Conservation (phyloP, 2,113 vertebrate species). For the Chionis minor region DNA sequence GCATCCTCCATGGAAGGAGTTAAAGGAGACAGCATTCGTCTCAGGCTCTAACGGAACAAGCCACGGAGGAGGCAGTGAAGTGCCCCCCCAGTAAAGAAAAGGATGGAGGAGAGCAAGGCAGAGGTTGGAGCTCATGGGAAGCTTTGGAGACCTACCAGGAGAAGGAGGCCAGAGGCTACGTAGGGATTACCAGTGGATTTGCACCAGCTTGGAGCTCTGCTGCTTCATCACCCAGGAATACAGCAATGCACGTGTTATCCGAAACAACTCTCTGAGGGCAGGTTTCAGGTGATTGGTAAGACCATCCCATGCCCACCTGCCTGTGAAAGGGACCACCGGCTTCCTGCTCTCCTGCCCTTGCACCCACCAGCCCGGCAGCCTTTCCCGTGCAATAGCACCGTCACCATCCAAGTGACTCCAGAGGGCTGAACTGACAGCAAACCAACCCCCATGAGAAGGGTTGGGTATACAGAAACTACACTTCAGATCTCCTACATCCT, state of each 20-base stretch:
- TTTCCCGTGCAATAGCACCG: neutral
- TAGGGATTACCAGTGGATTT: neutral
- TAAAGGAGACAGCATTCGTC: neutral
- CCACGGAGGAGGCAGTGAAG: neutral
- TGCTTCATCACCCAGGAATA: neutral
- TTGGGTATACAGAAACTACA: neutral
- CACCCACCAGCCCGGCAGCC: conserved; percentile 3
- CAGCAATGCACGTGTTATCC: neutral
- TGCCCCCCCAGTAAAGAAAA: neutral
- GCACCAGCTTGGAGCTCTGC: neutral
- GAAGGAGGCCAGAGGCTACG: neutral
- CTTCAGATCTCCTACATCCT: neutral
- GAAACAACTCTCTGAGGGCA: neutral
- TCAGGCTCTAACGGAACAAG: neutral
- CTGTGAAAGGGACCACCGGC: neutral
- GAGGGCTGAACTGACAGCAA: neutral
- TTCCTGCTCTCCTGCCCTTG: neutral
- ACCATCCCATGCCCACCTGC: neutral
- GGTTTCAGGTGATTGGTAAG: neutral
- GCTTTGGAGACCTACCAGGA: neutral
- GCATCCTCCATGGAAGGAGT: neutral
- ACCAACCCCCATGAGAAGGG: neutral
- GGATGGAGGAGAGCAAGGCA: neutral
- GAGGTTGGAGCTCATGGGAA: neutral
- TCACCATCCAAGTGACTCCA: neutral